Conservation (phyloP, 2,113 vertebrate genomes). For the Diadophis punctatus region DNA sequence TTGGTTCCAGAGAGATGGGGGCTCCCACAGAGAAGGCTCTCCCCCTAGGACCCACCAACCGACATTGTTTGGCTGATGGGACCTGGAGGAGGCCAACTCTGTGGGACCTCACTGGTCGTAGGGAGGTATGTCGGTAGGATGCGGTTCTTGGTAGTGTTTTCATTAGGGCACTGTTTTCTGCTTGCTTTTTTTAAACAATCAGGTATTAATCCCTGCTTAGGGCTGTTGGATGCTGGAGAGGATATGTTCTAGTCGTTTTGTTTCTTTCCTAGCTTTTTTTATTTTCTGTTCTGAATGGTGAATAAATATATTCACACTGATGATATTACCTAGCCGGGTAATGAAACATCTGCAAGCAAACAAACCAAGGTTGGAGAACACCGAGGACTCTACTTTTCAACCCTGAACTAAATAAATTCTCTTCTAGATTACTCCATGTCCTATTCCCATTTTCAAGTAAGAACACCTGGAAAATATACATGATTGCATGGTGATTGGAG, state of each 20-base stretch:
- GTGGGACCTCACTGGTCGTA: too few species aligned
- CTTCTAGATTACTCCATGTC: not conserved
- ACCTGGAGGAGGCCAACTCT: too few species aligned
- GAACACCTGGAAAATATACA: not conserved
- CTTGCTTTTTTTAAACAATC: not conserved
- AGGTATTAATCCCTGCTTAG: not conserved
- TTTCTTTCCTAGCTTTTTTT: not conserved
- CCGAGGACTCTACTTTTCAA: not conserved
- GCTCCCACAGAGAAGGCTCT: too few species aligned
- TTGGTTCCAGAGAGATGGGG: too few species aligned
- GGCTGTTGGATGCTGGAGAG: not conserved
- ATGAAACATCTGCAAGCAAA: not conserved
- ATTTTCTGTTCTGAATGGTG: not conserved
- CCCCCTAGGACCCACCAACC: too few species aligned
- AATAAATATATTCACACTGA: not conserved
- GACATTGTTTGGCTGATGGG: too few species aligned
- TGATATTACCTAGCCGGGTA: not conserved
- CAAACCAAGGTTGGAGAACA: not conserved
- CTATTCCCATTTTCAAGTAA: not conserved
- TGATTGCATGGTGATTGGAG: not conserved
- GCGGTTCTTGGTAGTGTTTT: too few species aligned
- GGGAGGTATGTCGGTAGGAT: too few species aligned
- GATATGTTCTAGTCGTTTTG: not conserved
- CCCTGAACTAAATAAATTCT: not conserved
- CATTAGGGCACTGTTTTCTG: not conserved